phyloP scores from a whole-genome alignment of 2,113 vertebrate genomes.

The Nibea albiflora region DNA sequence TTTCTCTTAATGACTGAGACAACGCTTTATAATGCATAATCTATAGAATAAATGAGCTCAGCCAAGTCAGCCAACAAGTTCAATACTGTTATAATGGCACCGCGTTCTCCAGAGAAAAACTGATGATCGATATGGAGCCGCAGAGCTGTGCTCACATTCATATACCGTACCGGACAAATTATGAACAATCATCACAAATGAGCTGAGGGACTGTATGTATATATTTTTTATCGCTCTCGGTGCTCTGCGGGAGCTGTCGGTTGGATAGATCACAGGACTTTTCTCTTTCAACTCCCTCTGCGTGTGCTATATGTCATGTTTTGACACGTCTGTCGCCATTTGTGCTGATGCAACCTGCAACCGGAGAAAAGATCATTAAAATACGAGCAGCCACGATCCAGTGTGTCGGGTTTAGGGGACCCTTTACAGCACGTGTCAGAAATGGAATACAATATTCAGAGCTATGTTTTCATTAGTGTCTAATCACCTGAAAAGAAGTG shows the following conservation, averaged over 20 bases:
- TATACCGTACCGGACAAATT: neutral
- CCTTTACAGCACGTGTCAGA: too few relatives aligned
- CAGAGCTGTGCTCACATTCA: neutral
- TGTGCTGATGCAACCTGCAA: neutral
- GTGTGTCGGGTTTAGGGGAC: too few relatives aligned
- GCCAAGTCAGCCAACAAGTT: neutral
- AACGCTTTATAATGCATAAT: too few relatives aligned
- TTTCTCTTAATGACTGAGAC: neutral
- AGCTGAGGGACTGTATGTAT: neutral
- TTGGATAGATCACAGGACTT: neutral
- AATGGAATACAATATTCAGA: too few relatives aligned
- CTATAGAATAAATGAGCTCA: neutral
- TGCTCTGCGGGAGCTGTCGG: neutral
- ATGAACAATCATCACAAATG: neutral
- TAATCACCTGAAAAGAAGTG: too few relatives aligned
- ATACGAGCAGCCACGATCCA: neutral
- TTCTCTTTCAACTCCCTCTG: neutral
- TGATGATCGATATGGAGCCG: neutral
- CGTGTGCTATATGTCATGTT: neutral
- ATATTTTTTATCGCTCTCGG: neutral
- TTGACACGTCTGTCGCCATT: neutral
- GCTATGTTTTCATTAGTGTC: too few relatives aligned
- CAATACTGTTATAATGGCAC: neutral
- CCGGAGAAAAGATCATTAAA: neutral
- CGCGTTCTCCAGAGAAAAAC: slow-evolving; percentile 8